These are phyloP conservation scores for Nanorana parkeri DNA, from an alignment of 2,113 vertebrate species.

Conservation along the genomic window DNA sequence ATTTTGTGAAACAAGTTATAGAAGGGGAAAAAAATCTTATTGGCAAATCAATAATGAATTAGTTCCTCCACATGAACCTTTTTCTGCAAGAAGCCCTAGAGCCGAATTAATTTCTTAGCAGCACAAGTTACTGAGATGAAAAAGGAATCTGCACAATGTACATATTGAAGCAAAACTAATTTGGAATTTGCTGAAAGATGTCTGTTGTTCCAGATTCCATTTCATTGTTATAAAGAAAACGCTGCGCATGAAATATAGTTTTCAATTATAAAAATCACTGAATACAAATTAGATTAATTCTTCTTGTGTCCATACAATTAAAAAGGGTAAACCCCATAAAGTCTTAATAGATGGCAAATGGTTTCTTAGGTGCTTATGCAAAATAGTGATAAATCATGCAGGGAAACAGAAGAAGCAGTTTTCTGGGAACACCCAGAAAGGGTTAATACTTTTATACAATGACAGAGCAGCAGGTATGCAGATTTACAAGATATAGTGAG, in stretches of 20 bases:
- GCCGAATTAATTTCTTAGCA: constrained; percentile 54
- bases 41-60: constrained; percentile 57
- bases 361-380: constrained; percentile 26
- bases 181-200: constrained; percentile 54
- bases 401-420: background rate
- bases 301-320: constrained; percentile 13
- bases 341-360: background rate
- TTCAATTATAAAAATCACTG: constrained; percentile 50
- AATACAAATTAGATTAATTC: constrained; percentile 44
- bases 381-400: background rate
- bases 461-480: background rate
- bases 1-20: constrained; percentile 36
- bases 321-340: constrained; percentile 17
- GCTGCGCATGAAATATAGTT: constrained; percentile 48
- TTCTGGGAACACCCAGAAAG: background rate
- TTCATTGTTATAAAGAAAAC: constrained; percentile 46
- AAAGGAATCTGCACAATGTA: constrained; percentile 46
- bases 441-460: background rate
- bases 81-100: constrained; percentile 53
- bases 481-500: background rate
- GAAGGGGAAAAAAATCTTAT: constrained; percentile 51
- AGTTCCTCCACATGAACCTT: constrained; percentile 40
- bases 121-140: constrained; percentile 51
- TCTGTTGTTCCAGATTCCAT: constrained; percentile 40
- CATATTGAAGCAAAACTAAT: constrained; percentile 56